These are phyloP conservation scores for Acrobasis repandana DNA, from an alignment of 2,888 invertebrate species.

Conservation along the genomic window DNA sequence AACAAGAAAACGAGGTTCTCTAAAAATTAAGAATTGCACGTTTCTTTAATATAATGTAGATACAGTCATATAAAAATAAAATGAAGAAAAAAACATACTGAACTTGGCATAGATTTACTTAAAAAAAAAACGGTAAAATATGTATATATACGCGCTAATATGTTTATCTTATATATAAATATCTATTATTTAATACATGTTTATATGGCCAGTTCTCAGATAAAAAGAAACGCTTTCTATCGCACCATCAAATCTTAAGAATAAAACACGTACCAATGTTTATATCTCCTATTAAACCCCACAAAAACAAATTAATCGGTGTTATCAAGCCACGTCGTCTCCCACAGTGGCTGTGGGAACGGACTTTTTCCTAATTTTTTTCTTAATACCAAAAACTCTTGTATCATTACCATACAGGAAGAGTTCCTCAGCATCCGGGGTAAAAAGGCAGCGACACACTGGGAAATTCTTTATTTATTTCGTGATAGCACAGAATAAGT, in stretches of 20 bases:
- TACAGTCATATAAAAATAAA: no score
- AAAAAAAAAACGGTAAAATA: no score
- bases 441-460: conserved; percentile 42
- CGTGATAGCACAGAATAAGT: no score
- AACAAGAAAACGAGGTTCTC: no score
- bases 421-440: conserved; percentile 74
- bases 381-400: conserved; percentile 47
- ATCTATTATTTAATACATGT: no score
- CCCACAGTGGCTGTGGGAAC: conserved; percentile 66
- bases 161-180: no score
- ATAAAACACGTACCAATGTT: background rate
- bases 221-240: background rate
- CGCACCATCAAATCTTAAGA: background rate
- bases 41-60: no score
- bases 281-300: conserved; percentile 8
- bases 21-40: no score
- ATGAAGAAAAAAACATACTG: no score
- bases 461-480: conserved; percentile 25
- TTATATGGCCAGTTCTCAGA: no score
- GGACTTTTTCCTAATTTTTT: conserved; percentile 49
- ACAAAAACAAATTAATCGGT: conserved; percentile 21
- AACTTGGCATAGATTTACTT: no score
- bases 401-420: conserved; percentile 74
- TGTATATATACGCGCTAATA: no score
- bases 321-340: conserved; percentile 31